Percentiles rank a stretch among this genome's conserved stretches.
Conservation (phyloP, 2,113 vertebrate species). For the Hippolais icterina region DNA sequence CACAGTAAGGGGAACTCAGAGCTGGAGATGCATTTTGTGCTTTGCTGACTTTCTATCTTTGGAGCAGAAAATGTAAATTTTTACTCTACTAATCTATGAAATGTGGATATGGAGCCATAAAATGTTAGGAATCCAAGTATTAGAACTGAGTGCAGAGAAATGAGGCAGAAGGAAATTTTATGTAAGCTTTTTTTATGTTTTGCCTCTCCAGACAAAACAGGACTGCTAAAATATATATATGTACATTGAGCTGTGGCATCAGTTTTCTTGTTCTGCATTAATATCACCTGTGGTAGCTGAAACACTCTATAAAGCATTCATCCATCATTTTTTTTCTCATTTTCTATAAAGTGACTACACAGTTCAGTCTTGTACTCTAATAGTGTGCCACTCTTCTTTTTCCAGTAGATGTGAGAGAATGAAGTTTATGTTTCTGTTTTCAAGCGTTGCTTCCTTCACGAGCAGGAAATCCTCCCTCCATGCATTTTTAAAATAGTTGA, state of each 20-base stretch:
- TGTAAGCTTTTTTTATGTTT: not conserved
- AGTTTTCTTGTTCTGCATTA: not conserved
- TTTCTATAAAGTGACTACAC: not conserved
- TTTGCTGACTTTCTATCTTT: not conserved
- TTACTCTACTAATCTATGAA: not conserved
- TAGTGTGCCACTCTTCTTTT: not conserved
- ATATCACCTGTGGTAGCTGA: not conserved
- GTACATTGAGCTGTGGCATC: not conserved
- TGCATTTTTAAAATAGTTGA: conserved; percentile 26
- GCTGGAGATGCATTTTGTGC: not conserved
- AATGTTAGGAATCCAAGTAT: not conserved
- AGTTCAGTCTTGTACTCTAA: not conserved
- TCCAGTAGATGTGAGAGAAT: not conserved
- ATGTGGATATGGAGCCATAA: not conserved
- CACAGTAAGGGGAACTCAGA: not conserved
- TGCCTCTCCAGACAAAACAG: not conserved
- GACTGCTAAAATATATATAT: not conserved
- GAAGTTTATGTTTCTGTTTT: conserved; percentile 47
- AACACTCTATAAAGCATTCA: not conserved
- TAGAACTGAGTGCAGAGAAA: not conserved
- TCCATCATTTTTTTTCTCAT: not conserved
- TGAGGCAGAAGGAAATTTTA: not conserved
- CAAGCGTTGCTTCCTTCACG: conserved; percentile 10
- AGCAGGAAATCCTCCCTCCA: conserved; percentile 47
- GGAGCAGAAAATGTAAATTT: not conserved